Evolutionary conservation across 2,797 vertebrate genomes (phyloP).

Genomic region (Ctenochaetus hawaiiensis): DNA sequence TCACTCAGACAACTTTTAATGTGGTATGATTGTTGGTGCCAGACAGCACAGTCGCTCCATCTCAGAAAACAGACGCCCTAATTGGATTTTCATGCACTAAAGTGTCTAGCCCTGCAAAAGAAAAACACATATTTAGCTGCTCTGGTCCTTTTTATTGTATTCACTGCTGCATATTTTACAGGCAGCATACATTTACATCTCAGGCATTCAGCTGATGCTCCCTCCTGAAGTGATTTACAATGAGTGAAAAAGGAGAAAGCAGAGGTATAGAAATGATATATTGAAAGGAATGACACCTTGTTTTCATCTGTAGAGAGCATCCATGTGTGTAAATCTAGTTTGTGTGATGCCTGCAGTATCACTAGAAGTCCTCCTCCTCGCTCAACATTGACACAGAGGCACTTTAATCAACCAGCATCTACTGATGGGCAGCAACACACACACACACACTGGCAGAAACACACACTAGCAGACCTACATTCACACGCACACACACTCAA

Average conservation of each 20-base stretch:
- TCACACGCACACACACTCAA: slow-evolving; percentile 2
- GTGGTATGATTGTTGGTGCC: slow-evolving; percentile 60
- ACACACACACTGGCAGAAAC: not conserved
- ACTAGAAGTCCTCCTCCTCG: slow-evolving; percentile 22
- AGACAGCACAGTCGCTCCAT: slow-evolving; percentile 63
- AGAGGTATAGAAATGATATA: slow-evolving; percentile 35
- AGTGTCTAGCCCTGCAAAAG: slow-evolving; percentile 69
- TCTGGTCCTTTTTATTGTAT: slow-evolving; percentile 6
- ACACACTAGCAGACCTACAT: slow-evolving; percentile 16
- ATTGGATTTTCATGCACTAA: slow-evolving; percentile 77
- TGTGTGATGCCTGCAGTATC: slow-evolving; percentile 51
- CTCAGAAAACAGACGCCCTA: slow-evolving; percentile 67
- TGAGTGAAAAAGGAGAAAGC: slow-evolving; percentile 20
- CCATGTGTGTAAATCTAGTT: slow-evolving; percentile 61
- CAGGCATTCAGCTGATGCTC: slow-evolving; percentile 43
- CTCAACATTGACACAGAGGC: slow-evolving; percentile 38
- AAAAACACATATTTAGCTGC: slow-evolving; percentile 30
- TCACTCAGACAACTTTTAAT: slow-evolving; percentile 62
- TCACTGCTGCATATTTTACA: slow-evolving; percentile 49
- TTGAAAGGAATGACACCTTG: slow-evolving; percentile 47
- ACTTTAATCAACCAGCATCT: slow-evolving; percentile 72
- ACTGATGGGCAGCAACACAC: slow-evolving; percentile 19
- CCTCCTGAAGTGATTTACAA: slow-evolving; percentile 27
- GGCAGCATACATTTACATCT: slow-evolving; percentile 58
- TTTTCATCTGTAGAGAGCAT: slow-evolving; percentile 40